phyloP scores from a whole-genome alignment of 2,113 vertebrate species.

The Hippoglossus stenolepis region DNA sequence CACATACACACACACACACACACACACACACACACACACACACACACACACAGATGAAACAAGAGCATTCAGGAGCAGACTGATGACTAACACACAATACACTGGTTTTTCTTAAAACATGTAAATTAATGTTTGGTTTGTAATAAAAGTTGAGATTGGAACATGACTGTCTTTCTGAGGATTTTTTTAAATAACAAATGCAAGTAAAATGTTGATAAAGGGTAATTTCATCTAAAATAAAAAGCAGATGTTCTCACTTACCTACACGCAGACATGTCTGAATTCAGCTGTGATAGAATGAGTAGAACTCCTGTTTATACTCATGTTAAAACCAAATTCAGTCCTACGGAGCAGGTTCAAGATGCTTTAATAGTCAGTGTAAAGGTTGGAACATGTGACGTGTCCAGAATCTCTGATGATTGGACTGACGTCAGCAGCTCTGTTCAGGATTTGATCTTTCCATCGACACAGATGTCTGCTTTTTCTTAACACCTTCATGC shows the following conservation, averaged over 20 bases:
- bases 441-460: not conserved
- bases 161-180: not conserved
- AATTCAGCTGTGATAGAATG: not conserved
- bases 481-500: too few species aligned
- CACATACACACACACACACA: not conserved
- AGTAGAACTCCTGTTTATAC: too few species aligned
- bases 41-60: not conserved
- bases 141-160: conserved; percentile 50
- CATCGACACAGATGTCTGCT: not conserved
- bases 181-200: conserved; percentile 3
- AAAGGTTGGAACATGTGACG: not conserved
- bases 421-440: too few species aligned
- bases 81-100: conserved; percentile 6
- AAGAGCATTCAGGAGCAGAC: not conserved
- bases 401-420: not conserved
- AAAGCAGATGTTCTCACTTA: not conserved
- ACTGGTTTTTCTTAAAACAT: conserved; percentile 20
- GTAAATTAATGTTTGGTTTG: conserved; percentile 46
- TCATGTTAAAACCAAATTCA: not conserved
- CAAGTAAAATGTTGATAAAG: not conserved
- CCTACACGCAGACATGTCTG: not conserved
- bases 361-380: not conserved
- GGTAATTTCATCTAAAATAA: not conserved
- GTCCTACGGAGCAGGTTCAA: not conserved
- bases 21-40: not conserved